A percentile compares a stretch with the other conserved stretches of the same genome.
Evolutionary conservation across 1,140 invertebrate species (phyloP).

Genomic region (Zaprionus nigranus): DNA sequence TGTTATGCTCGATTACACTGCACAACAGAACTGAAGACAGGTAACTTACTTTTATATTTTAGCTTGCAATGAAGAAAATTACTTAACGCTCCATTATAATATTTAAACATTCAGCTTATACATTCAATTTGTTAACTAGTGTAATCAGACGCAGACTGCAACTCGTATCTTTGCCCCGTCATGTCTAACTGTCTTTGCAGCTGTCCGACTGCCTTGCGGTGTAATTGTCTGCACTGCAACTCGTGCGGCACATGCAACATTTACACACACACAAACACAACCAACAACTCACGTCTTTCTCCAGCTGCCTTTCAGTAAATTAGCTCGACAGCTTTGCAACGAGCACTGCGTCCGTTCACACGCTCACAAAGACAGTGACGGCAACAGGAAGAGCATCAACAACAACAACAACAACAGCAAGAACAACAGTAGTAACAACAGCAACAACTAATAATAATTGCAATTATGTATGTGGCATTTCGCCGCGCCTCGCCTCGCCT

Average conservation of each 20-base stretch:
- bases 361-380: background rate
- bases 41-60: background rate
- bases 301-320: constrained; percentile 13
- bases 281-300: constrained; percentile 3
- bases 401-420: background rate
- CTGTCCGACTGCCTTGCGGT: constrained; percentile 10
- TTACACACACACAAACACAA: background rate
- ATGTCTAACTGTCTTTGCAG: constrained; percentile 10
- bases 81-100: no score
- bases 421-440: constrained; percentile 11
- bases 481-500: background rate
- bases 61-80: no score
- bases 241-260: constrained; percentile 1
- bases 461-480: constrained; percentile 53
- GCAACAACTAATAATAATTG: constrained; percentile 57
- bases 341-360: constrained; percentile 21
- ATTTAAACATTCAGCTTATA: background rate
- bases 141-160: background rate
- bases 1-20: background rate
- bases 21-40: background rate
- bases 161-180: constrained; percentile 1
- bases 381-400: constrained; percentile 3
- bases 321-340: constrained; percentile 16
- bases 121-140: background rate
- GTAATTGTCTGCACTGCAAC: constrained; percentile 33